Percentiles rank a stretch among this genome's conserved stretches.
Evolutionary conservation across 2,888 invertebrate species (phyloP).

Genomic region (Drosophila quasianomalipes): DNA sequence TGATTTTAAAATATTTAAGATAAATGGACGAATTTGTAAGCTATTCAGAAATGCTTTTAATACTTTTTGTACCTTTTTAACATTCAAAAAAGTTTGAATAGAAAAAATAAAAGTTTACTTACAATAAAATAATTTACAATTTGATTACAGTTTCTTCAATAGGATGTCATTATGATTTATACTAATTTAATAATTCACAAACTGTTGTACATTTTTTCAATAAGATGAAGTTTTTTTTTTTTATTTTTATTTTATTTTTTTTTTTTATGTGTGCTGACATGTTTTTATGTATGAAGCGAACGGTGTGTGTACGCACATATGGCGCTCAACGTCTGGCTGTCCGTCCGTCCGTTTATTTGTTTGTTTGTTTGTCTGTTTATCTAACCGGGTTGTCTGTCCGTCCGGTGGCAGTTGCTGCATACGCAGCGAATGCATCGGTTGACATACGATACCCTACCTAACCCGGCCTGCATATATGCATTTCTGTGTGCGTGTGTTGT

Average conservation of each 20-base stretch:
- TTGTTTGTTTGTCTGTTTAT: conserved; percentile 36
- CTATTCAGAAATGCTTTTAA: neutral
- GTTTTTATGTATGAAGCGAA: conserved; percentile 38
- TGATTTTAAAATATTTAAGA: neutral
- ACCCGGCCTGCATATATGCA: conserved; percentile 41
- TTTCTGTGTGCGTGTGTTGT: neutral
- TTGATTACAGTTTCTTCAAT: neutral
- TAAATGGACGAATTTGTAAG: neutral
- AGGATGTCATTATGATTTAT: neutral
- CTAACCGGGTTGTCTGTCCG: conserved; percentile 45
- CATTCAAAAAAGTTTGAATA: neutral
- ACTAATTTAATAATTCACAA: neutral
- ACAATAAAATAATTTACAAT: neutral
- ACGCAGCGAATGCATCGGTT: conserved; percentile 67
- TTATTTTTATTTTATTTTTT: too few relatives aligned
- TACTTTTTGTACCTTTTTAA: accelerated
- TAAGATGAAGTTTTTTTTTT: neutral
- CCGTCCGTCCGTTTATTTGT: conserved; percentile 45
- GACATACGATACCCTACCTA: conserved; percentile 67
- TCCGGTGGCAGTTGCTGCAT: conserved; percentile 26
- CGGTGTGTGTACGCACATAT: conserved; percentile 63
- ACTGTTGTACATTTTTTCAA: neutral
- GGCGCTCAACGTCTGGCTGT: conserved; percentile 52
- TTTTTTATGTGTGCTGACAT: conserved; percentile 10
- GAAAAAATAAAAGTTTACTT: neutral